Evolutionary conservation across 2,797 vertebrate species (phyloP), one percentile per base, ranked within the genome.

Genomic region (Onychomys arenicola): DNA sequence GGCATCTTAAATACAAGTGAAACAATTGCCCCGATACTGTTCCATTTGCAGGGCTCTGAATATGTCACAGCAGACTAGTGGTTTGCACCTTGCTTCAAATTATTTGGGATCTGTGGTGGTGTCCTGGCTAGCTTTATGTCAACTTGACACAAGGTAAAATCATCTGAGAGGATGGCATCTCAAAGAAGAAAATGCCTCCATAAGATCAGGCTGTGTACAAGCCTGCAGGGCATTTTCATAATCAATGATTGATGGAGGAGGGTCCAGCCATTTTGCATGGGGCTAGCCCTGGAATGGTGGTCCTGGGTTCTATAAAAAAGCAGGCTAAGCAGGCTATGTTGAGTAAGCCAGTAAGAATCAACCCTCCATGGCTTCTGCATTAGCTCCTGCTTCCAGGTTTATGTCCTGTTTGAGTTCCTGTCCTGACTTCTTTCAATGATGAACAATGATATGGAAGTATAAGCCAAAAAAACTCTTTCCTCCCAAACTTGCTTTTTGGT

Each of bases 1-100:
- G 97, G 63, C 96, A 77, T 89, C 94, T 94, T 97, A 93, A 61
- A 88, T 95, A 55, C 77, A 88, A 91, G 76, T n/a, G 82, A 96
- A 94, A 97, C 87, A 90, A 95, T 80, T 96, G 96, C 94, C 86
- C 96, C 67, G 32, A 59, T 96, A 91, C 55, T 97, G 65, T 97
- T 97, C 90, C 96, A 92, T 98, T 98, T 93, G 71, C 71, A 97
- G 92, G 91, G 12, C 94, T 98, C 97, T 97, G 91, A 95, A 92
- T 89, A 97, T 98, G 97, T 98, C 96, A 98, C 96, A 97, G 95
- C 40, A 98, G 97, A 97, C 90, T 97, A 95, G 96, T 95, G 96
- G 82, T 98, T 98, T 97, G 57, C 27, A 59, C 94, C 96, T 97
- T 97, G 83, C 82, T 98, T 98, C 92, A 97, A 89, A 98, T 98